Evolutionary conservation across 2,797 vertebrate genomes (phyloP).

Genomic region (Malurus leucopterus): DNA sequence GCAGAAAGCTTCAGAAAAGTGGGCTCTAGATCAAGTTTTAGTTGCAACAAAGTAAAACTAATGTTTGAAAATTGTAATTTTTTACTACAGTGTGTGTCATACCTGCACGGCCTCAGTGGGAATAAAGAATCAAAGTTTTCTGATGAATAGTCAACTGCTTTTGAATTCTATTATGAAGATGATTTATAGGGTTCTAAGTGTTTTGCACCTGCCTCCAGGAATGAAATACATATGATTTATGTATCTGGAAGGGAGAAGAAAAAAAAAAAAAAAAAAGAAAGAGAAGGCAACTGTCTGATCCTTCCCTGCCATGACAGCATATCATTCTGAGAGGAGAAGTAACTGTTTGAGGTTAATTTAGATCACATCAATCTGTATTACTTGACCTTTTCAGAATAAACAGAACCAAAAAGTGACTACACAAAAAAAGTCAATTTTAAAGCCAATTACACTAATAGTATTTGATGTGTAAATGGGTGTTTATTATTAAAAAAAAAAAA

Average conservation of each 20-base stretch:
- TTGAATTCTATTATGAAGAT: background rate
- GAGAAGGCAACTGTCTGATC: background rate
- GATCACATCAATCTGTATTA: conserved; percentile 60
- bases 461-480: conserved; percentile 66
- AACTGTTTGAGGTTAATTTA: conserved; percentile 58
- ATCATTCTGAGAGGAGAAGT: conserved; percentile 46
- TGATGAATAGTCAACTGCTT: background rate
- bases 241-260: background rate
- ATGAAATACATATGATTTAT: conserved; percentile 11
- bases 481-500: conserved; percentile 61
- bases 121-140: background rate
- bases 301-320: background rate
- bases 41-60: background rate
- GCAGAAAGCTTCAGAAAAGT: background rate
- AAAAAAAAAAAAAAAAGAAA: background rate
- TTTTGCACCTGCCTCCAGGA: conserved; percentile 20
- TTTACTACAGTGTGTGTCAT: background rate
- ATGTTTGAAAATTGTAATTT: background rate
- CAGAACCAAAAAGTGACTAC: conserved; percentile 63
- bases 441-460: conserved; percentile 59
- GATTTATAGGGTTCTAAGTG: background rate
- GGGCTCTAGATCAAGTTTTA: background rate
- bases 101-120: background rate
- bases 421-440: conserved; percentile 64
- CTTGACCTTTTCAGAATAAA: conserved; percentile 69